These are phyloP conservation scores for Drosophila phalerata DNA, from an alignment of 2,888 invertebrate species.

Conservation along the genomic window DNA sequence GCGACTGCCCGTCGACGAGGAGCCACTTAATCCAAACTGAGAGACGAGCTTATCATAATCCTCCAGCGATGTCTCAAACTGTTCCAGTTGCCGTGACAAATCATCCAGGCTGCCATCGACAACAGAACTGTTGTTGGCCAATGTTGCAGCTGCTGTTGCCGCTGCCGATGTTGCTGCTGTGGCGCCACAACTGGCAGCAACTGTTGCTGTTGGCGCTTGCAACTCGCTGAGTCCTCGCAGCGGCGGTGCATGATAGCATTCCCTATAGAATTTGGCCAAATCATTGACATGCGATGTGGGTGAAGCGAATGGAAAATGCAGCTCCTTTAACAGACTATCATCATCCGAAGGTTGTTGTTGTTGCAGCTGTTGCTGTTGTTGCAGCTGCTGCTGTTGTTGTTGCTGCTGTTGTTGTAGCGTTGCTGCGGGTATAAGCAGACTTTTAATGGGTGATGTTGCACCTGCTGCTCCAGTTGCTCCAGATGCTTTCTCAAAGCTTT, in stretches of 20 bases:
- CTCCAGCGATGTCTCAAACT: constrained; percentile 85
- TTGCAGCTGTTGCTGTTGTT: constrained; percentile 28
- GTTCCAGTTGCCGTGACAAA: constrained; percentile 84
- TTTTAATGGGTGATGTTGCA: constrained; percentile 81
- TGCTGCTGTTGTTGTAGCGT: constrained; percentile 46
- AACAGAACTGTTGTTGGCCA: constrained; percentile 41
- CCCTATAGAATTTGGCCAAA: constrained; percentile 85
- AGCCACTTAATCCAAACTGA: constrained; percentile 81
- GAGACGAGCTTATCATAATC: constrained; percentile 85
- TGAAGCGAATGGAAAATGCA: constrained; percentile 86
- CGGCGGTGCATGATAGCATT: constrained; percentile 85
- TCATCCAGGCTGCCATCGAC: constrained; percentile 79
- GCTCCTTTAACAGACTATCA: constrained; percentile 85
- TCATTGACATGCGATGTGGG: constrained; percentile 85
- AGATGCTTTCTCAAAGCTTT: constrained; percentile 76
- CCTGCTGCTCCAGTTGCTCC: constrained; percentile 18
- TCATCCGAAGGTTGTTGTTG: constrained; percentile 78
- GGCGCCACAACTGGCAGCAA: constrained; percentile 26
- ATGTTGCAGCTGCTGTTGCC: constrained; percentile 42
- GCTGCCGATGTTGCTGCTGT: constrained; percentile 45
- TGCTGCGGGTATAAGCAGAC: constrained; percentile 77
- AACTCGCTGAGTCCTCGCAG: constrained; percentile 76
- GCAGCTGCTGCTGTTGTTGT: constrained; percentile 1
- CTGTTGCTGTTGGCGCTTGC: constrained; percentile 42
- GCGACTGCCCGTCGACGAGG: constrained; percentile 83